Base-by-base conservation (phyloP, 2,113 vertebrate genomes). In the Gadus chalcogrammus region DNA sequence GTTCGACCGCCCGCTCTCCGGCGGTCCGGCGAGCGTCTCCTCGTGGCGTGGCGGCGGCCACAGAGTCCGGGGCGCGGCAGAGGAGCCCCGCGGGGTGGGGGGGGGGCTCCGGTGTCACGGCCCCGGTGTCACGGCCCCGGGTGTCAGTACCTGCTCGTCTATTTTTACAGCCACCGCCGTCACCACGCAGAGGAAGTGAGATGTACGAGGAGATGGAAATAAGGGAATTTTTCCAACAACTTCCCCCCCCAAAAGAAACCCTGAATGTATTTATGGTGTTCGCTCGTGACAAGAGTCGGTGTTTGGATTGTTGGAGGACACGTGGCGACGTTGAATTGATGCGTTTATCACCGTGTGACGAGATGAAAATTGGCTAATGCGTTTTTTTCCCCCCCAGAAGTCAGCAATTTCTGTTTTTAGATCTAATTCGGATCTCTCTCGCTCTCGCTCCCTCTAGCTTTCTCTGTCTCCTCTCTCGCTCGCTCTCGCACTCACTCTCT, bases 1-100 rank as follows among this genome's bases (percentile, higher is more conserved):
- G 20, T 20, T 20, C 20, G 20, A 20, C 20, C 20, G 20, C 20
- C 20, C 20, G 20, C 20, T 20, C 75, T 89, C 74, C 86, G 86
- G 88, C 73, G 77, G 70, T 61, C 82, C 69, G 84, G 85, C 84
- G 15, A 81, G 79, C 82, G 82, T 79, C 86, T 83, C 75, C 72
- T 77, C 84, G 79, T 71, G 28, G 65, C 74, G 79, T 91, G 87
- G 83, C 84, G 73, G 64, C 59, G 84, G 89, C 89, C 88, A 90
- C 76, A 55, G 75, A 84, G 81, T 80, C 79, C 69, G 84, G 3
- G 82, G 86, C 84, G 61, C 22, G 81, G 86, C 89, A 91, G 89
- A 90, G 84, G 81, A 87, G 85, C 88, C 80, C 84, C 81, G 75
- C 75, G 76, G 84, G 82, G 79, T n/a, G 78, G 82, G 52, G 78